Conservation (phyloP, 2,113 vertebrate species). For the Penelope pileata region DNA sequence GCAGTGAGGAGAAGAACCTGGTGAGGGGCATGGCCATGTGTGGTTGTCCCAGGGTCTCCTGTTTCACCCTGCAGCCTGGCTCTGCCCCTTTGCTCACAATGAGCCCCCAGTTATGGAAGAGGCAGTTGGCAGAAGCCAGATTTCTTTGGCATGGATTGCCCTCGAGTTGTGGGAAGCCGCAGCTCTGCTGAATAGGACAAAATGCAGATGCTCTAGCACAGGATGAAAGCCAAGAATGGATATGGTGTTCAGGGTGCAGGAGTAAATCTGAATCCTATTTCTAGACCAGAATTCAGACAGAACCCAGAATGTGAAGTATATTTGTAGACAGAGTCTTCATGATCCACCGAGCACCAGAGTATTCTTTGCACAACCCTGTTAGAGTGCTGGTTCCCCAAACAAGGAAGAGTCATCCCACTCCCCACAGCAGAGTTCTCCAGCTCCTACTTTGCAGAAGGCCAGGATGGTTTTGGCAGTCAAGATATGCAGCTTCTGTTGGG, state of each 20-base stretch:
- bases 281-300: slow-evolving; percentile 7
- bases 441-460: rapidly evolving
- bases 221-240: slow-evolving; percentile 34
- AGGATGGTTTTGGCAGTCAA: neutral
- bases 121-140: neutral
- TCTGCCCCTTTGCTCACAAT: neutral
- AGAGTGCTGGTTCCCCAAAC: neutral
- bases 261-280: slow-evolving; percentile 22
- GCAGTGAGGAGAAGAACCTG: neutral
- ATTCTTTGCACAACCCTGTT: neutral
- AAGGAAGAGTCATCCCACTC: neutral
- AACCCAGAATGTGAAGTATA: neutral
- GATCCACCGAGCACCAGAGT: neutral
- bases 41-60: neutral
- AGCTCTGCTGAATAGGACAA: neutral
- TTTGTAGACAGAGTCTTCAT: neutral
- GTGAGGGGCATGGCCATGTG: neutral
- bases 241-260: neutral
- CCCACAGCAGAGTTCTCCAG: neutral
- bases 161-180: neutral
- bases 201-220: slow-evolving; percentile 30
- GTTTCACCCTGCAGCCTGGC: neutral
- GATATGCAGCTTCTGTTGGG: neutral
- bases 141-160: neutral
- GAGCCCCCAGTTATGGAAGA: neutral